These are phyloP conservation scores for Petroica traversi DNA, from an alignment of 2,113 vertebrate genomes.

Conservation along the genomic window DNA sequence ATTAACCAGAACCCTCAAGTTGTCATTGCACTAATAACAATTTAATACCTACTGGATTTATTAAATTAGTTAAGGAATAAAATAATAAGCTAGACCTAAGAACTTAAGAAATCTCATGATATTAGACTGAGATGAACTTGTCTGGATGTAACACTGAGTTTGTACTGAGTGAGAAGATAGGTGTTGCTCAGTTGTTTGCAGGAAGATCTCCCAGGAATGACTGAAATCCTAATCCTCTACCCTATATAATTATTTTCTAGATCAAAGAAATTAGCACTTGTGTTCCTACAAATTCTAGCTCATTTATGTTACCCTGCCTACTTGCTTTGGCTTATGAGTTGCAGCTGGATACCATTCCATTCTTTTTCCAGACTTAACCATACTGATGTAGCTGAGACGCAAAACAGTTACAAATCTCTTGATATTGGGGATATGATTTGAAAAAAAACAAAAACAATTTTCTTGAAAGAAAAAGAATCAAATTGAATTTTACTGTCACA, in stretches of 20 bases:
- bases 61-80: conserved; percentile 14
- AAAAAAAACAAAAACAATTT: fast-evolving
- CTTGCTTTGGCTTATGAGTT: neutral
- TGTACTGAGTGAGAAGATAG: neutral
- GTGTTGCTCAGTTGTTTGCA: neutral
- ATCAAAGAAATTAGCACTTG: neutral
- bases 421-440: neutral
- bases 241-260: neutral
- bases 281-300: neutral
- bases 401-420: neutral
- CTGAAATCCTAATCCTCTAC: neutral
- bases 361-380: neutral
- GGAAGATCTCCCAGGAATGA: neutral
- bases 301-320: neutral
- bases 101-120: neutral
- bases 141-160: neutral
- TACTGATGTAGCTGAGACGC: neutral
- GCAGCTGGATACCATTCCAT: neutral
- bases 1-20: conserved; percentile 14
- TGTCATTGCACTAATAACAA: neutral
- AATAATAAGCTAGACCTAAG: neutral
- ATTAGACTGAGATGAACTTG: neutral
- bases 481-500: neutral
- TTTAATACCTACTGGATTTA: neutral
- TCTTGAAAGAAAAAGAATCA: neutral